Evolutionary conservation across 1,140 invertebrate species (phyloP).

Genomic region (Drosophila teissieri): DNA sequence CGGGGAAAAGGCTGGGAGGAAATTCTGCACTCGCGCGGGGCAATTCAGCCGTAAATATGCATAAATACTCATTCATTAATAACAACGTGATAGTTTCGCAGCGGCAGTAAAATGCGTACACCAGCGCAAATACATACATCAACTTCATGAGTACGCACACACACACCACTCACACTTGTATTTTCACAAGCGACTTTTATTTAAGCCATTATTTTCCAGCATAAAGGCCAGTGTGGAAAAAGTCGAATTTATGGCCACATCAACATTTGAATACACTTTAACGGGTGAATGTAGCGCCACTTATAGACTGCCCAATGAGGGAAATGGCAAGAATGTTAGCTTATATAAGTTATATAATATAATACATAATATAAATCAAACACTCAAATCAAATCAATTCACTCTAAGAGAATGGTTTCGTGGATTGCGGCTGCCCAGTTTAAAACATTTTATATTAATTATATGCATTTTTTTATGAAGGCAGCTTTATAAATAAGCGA

Average conservation of each 20-base stretch:
- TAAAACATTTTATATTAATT: too few species aligned
- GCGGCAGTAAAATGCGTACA: slow-evolving; percentile 26
- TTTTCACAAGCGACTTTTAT: slow-evolving; percentile 62
- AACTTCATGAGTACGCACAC: slow-evolving; percentile 15
- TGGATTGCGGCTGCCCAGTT: too few species aligned
- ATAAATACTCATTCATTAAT: slow-evolving; percentile 83
- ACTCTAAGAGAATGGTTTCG: too few species aligned
- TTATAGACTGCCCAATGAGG: not conserved
- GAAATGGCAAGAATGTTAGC: not conserved
- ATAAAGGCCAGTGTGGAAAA: slow-evolving; percentile 10
- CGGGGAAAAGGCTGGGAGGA: slow-evolving; percentile 7
- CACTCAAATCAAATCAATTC: too few species aligned
- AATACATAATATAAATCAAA: too few species aligned
- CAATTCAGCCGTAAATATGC: slow-evolving; percentile 74
- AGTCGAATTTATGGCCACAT: slow-evolving; percentile 23
- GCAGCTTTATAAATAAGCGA: too few species aligned
- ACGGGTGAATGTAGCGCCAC: not conserved
- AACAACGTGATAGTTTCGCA: slow-evolving; percentile 75
- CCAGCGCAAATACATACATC: slow-evolving; percentile 25
- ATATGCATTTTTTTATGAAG: too few species aligned
- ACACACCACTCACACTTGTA: slow-evolving; percentile 12
- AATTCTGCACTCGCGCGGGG: slow-evolving; percentile 34
- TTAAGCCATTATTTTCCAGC: slow-evolving; percentile 66
- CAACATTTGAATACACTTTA: slow-evolving; percentile 42
- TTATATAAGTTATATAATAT: not conserved